A percentile compares a stretch with the other conserved stretches of the same genome.
Evolutionary conservation across 2,888 invertebrate genomes (phyloP).

Genomic region (Latheticus oryzae): DNA sequence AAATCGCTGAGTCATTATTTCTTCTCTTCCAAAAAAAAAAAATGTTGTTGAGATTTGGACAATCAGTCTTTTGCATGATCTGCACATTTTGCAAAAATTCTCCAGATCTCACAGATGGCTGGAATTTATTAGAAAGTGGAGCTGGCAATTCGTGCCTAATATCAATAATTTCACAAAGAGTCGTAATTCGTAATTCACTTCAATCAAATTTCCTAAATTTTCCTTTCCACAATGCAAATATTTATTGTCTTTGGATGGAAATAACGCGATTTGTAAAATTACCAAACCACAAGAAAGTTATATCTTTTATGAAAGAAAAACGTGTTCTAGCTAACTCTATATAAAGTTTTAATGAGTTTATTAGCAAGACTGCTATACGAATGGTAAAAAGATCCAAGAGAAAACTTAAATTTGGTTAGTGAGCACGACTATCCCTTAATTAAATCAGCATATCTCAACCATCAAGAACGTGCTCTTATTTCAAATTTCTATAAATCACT

Average conservation of each 20-base stretch:
- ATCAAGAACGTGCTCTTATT: constrained; percentile 12
- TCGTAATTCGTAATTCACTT: constrained; percentile 5
- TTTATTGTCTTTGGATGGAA: constrained; percentile 17
- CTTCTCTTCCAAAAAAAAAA: constrained; percentile 7
- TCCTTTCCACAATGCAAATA: constrained; percentile 5
- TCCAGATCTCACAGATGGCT: constrained; percentile 23
- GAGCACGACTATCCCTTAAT: constrained; percentile 32
- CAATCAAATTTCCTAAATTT: constrained; percentile 17
- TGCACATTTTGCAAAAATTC: constrained; percentile 5
- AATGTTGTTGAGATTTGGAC: no score
- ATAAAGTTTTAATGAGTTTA: constrained; percentile 41
- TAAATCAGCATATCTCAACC: constrained; percentile 27
- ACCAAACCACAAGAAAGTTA: constrained; percentile 16
- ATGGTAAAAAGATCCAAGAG: constrained; percentile 17
- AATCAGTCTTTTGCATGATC: background rate
- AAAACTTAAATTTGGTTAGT: constrained; percentile 31
- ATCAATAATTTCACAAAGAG: constrained; percentile 14
- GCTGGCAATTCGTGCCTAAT: constrained; percentile 14
- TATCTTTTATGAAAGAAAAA: constrained; percentile 24
- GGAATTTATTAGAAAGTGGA: constrained; percentile 20
- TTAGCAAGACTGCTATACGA: constrained; percentile 31
- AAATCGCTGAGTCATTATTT: constrained; percentile 21
- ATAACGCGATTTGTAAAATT: constrained; percentile 30
- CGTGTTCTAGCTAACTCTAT: constrained; percentile 36
- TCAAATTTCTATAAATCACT: no score